phyloP scores from a whole-genome alignment of 2,888 invertebrate genomes.

The Cacoxenus indagator region DNA sequence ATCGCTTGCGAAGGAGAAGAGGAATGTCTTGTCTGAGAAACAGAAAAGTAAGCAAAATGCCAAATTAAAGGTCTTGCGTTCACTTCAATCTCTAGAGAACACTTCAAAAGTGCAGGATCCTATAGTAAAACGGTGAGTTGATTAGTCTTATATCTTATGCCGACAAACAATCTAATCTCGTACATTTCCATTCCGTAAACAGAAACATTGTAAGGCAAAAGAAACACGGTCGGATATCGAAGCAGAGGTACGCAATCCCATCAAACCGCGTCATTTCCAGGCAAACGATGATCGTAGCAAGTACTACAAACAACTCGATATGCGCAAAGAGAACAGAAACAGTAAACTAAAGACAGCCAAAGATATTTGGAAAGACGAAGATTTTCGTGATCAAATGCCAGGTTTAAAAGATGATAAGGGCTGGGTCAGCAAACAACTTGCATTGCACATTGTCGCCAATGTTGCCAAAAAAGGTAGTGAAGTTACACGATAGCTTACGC shows the following conservation, averaged over 20 bases:
- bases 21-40: constrained; percentile 48
- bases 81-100: constrained; percentile 78
- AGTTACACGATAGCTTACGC: constrained; percentile 65
- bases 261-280: constrained; percentile 58
- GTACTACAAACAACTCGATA: constrained; percentile 61
- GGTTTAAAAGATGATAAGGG: constrained; percentile 67
- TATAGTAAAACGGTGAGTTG: constrained; percentile 70
- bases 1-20: constrained; percentile 70
- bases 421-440: constrained; percentile 72
- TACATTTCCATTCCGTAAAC: constrained; percentile 3
- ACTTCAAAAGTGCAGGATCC: constrained; percentile 77
- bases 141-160: too few species aligned
- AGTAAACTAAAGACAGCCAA: constrained; percentile 71
- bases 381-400: constrained; percentile 69
- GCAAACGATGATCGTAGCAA: constrained; percentile 62
- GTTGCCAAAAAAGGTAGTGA: constrained; percentile 70
- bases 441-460: constrained; percentile 73
- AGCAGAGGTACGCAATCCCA: constrained; percentile 62
- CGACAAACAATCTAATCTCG: not conserved
- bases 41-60: constrained; percentile 71
- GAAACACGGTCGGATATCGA: constrained; percentile 73
- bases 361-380: constrained; percentile 80
- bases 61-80: constrained; percentile 74
- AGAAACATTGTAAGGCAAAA: constrained; percentile 75
- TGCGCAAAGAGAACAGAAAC: constrained; percentile 26